phyloP scores from a whole-genome alignment of 2,888 invertebrate genomes.

The Prosopocoilus inquinatus region DNA sequence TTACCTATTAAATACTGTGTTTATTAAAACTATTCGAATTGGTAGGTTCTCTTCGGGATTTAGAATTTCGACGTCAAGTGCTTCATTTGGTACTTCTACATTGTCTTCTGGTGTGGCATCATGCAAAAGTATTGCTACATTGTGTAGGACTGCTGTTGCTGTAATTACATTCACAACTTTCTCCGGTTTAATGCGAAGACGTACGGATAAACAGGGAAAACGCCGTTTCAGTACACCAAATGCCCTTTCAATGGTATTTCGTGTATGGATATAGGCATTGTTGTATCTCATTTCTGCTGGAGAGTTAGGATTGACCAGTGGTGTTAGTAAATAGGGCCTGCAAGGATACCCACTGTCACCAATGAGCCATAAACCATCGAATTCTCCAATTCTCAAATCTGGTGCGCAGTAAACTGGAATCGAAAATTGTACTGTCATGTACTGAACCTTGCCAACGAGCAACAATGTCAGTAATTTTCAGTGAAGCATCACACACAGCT shows the following conservation, averaged over 20 bases:
- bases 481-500: constrained; percentile 26
- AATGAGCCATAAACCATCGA: background rate
- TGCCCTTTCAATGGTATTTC: constrained; percentile 18
- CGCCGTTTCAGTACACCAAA: constrained; percentile 24
- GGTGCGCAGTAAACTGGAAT: constrained; percentile 9
- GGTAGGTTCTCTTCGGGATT: too few species aligned
- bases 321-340: constrained; percentile 20
- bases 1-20: background rate
- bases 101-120: background rate
- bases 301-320: constrained; percentile 18
- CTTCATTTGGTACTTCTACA: background rate
- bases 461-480: constrained; percentile 28
- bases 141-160: background rate
- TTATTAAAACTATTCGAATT: too few species aligned
- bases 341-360: constrained; percentile 13
- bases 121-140: background rate
- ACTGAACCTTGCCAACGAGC: constrained; percentile 25
- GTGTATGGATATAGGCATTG: constrained; percentile 18
- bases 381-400: constrained; percentile 17
- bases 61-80: background rate
- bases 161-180: background rate
- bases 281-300: constrained; percentile 19
- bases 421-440: constrained; percentile 27
- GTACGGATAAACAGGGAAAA: constrained; percentile 19
- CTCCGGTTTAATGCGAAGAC: constrained; percentile 7